Evolutionary conservation across 92 coral and sea anemone genomes (phyloP).

Genomic region (Palythoa caribaeorum): DNA sequence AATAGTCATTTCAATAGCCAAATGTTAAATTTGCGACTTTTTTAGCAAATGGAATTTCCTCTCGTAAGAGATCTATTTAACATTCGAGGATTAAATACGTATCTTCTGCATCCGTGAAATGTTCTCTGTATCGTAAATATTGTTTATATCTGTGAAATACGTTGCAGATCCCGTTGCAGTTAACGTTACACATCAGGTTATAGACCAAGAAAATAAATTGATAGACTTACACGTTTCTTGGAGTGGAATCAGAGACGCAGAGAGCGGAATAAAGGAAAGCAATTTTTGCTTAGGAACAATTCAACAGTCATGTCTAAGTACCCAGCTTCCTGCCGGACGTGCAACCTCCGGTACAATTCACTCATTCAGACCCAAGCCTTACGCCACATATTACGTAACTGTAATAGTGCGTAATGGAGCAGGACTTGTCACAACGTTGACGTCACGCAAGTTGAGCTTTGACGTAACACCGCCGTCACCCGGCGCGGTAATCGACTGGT

Average conservation of each 20-base stretch:
- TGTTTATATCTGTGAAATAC: not conserved
- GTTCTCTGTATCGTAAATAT: too few species aligned
- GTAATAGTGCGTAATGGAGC: slow-evolving; percentile 11
- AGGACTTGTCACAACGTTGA: slow-evolving; percentile 19
- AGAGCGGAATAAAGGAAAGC: slow-evolving; percentile 62
- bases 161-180: slow-evolving; percentile 51
- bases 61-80: too few species aligned
- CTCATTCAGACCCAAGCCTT: slow-evolving; percentile 14
- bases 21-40: too few species aligned
- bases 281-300: slow-evolving; percentile 86
- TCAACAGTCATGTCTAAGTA: slow-evolving; percentile 48
- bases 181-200: slow-evolving; percentile 67
- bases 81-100: too few species aligned
- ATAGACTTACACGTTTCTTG: slow-evolving; percentile 69
- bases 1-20: too few species aligned
- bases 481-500: slow-evolving; percentile 87
- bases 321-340: slow-evolving; percentile 27
- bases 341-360: slow-evolving; percentile 34
- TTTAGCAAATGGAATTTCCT: too few species aligned
- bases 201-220: slow-evolving; percentile 62
- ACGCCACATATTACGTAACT: slow-evolving; percentile 31
- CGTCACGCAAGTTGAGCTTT: slow-evolving; percentile 45
- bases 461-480: slow-evolving; percentile 31
- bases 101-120: too few species aligned
- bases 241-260: slow-evolving; percentile 61